Evolutionary conservation across 1,140 invertebrate species (phyloP).

Genomic region (Agrypnia vestita): DNA sequence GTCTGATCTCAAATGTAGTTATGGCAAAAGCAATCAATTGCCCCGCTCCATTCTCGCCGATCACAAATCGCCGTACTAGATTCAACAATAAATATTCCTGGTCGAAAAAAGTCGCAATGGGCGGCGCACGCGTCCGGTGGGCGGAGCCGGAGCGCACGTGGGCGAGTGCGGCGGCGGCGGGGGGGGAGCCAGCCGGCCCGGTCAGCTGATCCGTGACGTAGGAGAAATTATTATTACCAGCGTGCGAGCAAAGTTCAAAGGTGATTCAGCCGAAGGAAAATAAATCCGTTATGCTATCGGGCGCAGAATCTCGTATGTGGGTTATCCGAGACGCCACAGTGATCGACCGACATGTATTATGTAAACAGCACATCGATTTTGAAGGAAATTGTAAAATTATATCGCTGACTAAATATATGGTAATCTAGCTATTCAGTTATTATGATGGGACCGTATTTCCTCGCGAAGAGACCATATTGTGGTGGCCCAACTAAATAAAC

Average conservation of each 20-base stretch:
- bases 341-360: conserved; percentile 1
- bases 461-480: no score
- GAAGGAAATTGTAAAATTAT: no score
- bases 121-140: conserved; percentile 34
- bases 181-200: conserved; percentile 26
- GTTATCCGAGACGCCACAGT: neutral
- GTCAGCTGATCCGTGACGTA: conserved; percentile 50
- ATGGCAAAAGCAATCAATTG: neutral
- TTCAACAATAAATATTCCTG: neutral
- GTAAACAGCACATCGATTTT: no score
- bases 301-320: conserved; percentile 6
- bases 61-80: no score
- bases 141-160: conserved; percentile 51
- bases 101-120: conserved; percentile 23
- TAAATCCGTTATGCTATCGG: conserved; percentile 4
- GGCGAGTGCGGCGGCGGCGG: neutral
- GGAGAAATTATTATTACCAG: conserved; percentile 16
- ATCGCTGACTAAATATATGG: no score
- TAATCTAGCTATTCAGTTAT: no score
- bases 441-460: no score
- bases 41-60: no score
- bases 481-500: no score
- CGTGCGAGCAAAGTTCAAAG: conserved; percentile 30
- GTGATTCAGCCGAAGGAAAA: conserved; percentile 4
- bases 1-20: neutral